These are phyloP conservation scores for Linepithema humile DNA, from an alignment of 1,140 invertebrate genomes.

Conservation along the genomic window DNA sequence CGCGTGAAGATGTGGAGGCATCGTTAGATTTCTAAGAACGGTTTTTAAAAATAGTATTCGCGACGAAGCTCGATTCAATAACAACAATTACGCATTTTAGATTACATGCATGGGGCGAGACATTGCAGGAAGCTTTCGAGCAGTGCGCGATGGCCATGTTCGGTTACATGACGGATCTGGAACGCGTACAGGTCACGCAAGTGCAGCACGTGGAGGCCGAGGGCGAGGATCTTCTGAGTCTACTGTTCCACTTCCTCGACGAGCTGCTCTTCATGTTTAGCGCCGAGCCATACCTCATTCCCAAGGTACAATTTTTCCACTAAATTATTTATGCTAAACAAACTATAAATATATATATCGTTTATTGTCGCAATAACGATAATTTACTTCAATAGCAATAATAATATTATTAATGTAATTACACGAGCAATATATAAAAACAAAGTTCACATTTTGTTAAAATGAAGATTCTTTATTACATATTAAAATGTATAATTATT, in stretches of 20 bases:
- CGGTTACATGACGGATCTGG: constrained; percentile 97
- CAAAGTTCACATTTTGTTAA: not conserved
- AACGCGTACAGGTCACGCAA: constrained; percentile 92
- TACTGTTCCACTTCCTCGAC: constrained; percentile 97
- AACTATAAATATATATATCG: not conserved
- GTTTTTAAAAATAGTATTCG: not conserved
- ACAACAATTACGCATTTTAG: constrained; percentile 84
- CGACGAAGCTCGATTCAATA: not conserved
- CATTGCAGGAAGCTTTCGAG: constrained; percentile 95
- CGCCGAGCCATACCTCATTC: constrained; percentile 93
- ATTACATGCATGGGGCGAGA: constrained; percentile 96
- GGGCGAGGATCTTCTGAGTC: constrained; percentile 94
- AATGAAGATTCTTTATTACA: not conserved
- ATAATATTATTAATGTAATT: not conserved
- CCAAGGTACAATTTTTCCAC: constrained; percentile 85
- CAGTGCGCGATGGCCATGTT: constrained; percentile 98
- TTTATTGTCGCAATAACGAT: not conserved
- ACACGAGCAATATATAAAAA: not conserved
- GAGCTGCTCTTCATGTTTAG: constrained; percentile 97
- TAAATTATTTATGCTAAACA: not conserved
- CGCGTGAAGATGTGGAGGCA: not conserved
- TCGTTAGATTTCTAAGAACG: not conserved
- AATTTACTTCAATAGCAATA: not conserved
- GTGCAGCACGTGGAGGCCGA: constrained; percentile 93
- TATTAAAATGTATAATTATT: not conserved